Conservation (phyloP, 2,797 vertebrate species). For the Oophaga sylvatica region DNA sequence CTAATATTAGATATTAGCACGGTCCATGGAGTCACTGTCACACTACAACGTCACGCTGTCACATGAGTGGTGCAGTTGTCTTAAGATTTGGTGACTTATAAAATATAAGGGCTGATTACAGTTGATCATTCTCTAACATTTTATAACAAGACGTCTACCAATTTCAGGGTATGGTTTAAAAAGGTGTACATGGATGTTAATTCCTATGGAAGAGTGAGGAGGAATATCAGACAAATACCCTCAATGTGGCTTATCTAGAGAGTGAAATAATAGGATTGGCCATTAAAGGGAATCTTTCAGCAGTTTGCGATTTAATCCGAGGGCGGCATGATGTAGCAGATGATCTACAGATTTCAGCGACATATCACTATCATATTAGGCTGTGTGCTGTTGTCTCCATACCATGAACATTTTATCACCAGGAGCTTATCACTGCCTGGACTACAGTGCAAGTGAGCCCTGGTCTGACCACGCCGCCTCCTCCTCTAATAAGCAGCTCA, state of each 20-base stretch:
- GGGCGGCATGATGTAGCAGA: too few relatives aligned
- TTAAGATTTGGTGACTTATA: not conserved
- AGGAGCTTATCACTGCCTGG: too few relatives aligned
- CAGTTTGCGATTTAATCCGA: too few relatives aligned
- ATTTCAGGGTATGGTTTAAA: not conserved
- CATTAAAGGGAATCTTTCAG: not conserved
- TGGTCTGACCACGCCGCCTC: too few relatives aligned
- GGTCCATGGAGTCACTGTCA: not conserved
- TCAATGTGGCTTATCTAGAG: not conserved
- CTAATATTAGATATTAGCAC: not conserved
- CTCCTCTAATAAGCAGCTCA: too few relatives aligned
- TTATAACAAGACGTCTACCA: not conserved
- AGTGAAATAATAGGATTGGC: not conserved
- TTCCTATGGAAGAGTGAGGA: not conserved
- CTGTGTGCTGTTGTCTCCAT: too few relatives aligned
- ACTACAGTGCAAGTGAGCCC: too few relatives aligned
- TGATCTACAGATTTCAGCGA: too few relatives aligned
- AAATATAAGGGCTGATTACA: not conserved
- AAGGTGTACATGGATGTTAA: not conserved
- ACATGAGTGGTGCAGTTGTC: not conserved
- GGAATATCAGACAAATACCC: not conserved
- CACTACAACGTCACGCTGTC: too few relatives aligned
- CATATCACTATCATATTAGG: too few relatives aligned
- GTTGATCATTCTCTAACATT: not conserved
- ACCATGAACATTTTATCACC: too few relatives aligned